Evolutionary conservation across 2,113 vertebrate genomes (phyloP).

Genomic region (Megalops atlanticus): DNA sequence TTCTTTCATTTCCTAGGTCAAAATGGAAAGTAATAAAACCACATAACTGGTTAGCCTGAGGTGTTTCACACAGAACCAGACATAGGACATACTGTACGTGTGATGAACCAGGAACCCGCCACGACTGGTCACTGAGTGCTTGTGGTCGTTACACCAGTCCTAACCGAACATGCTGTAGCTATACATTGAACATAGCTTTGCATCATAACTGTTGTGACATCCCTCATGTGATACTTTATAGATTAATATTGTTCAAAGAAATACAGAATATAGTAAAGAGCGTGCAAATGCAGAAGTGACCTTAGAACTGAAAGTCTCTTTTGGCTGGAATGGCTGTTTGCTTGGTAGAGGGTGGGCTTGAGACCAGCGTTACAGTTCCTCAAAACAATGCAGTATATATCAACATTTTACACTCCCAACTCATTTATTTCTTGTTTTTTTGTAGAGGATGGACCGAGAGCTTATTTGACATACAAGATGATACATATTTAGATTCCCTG

Average conservation of each 20-base stretch:
- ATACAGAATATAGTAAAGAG: slow-evolving; percentile 20
- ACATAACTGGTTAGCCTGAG: no score
- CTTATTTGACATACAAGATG: no score
- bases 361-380: slow-evolving; percentile 40
- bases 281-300: slow-evolving; percentile 60
- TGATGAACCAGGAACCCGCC: neutral
- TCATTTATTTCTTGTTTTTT: neutral
- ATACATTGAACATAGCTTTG: slow-evolving; percentile 13
- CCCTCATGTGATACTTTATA: slow-evolving; percentile 38
- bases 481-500: no score
- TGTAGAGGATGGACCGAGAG: no score
- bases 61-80: no score
- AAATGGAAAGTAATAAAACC: no score
- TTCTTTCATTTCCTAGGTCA: no score
- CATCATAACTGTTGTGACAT: slow-evolving; percentile 44
- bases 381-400: neutral
- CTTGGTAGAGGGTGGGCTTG: slow-evolving; percentile 37
- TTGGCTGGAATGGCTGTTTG: slow-evolving; percentile 34
- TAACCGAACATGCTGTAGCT: neutral
- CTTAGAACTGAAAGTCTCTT: slow-evolving; percentile 62
- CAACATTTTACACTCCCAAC: neutral
- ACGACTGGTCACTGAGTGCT: neutral
- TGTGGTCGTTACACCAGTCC: neutral
- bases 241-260: slow-evolving; percentile 36
- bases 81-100: neutral